A percentile compares a stretch with the other conserved stretches of the same genome.
phyloP scores from a whole-genome alignment of 2,888 invertebrate genomes.

The Uloborus plumipes region DNA sequence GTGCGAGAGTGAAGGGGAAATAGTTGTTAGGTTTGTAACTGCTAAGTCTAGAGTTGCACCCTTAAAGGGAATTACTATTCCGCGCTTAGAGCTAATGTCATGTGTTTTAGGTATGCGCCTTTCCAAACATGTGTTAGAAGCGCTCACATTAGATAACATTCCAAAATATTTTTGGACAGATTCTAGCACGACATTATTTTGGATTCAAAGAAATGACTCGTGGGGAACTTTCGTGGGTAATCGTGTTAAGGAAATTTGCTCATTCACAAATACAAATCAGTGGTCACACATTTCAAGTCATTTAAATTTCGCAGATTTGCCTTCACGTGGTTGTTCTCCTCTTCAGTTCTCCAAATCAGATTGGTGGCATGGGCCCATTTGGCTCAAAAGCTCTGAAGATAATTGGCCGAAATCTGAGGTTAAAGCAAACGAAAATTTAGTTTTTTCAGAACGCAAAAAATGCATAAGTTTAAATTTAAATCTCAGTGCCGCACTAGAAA shows the following conservation, averaged over 20 bases:
- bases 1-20: neutral
- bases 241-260: neutral
- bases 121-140: neutral
- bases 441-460: neutral
- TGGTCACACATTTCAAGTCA: neutral
- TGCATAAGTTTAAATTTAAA: neutral
- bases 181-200: neutral
- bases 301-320: slow-evolving; percentile 3
- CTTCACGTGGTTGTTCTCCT: slow-evolving; percentile 4
- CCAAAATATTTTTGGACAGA: slow-evolving; percentile 1
- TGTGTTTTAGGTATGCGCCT: slow-evolving; percentile 6
- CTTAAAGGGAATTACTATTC: neutral
- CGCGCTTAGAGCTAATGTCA: neutral
- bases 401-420: slow-evolving; percentile 3
- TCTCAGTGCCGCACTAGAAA: neutral
- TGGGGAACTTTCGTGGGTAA: slow-evolving; percentile 12
- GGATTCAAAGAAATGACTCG: neutral
- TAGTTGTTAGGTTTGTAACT: neutral
- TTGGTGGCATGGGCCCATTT: neutral
- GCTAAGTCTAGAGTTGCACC: slow-evolving; percentile 3
- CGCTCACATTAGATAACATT: neutral
- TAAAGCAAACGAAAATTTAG: slow-evolving; percentile 3
- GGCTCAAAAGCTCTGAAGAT: neutral
- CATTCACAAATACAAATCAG: neutral
- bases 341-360: slow-evolving; percentile 4